Evolutionary conservation across 2,113 vertebrate species (phyloP).

Genomic region (Dicentrarchus labrax): DNA sequence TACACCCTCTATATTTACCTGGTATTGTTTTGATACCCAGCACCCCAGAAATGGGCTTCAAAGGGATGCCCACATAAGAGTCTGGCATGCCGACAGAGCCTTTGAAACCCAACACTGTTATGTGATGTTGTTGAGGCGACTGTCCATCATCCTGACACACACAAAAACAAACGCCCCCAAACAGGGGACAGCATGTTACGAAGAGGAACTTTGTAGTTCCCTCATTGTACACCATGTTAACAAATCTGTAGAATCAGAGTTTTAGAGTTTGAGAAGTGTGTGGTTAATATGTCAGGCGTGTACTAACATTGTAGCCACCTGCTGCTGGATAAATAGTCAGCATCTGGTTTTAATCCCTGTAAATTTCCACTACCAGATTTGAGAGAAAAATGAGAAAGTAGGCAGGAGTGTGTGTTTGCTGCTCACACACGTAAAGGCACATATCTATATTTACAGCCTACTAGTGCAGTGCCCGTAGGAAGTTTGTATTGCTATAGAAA

Average conservation of each 20-base stretch:
- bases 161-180: slow-evolving; percentile 55
- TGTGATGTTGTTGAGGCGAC: slow-evolving; percentile 80
- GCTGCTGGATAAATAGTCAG: neutral
- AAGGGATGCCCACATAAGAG: slow-evolving; percentile 74
- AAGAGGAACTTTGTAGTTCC: slow-evolving; percentile 16
- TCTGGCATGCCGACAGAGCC: slow-evolving; percentile 54
- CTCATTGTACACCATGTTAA: neutral
- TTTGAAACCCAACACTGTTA: slow-evolving; percentile 84
- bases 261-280: neutral
- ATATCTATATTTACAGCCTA: too few species aligned
- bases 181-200: slow-evolving; percentile 36
- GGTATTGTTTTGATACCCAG: slow-evolving; percentile 76
- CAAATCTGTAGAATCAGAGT: slow-evolving; percentile 5
- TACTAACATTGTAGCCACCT: slow-evolving; percentile 5
- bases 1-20: slow-evolving; percentile 76
- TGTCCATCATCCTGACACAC: slow-evolving; percentile 67
- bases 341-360: slow-evolving; percentile 9
- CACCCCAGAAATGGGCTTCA: slow-evolving; percentile 74
- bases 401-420: too few species aligned
- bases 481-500: too few species aligned
- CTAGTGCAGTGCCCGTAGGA: too few species aligned
- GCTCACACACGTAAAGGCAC: too few species aligned
- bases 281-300: neutral
- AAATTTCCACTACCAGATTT: neutral
- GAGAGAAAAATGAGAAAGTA: too few species aligned